Base-by-base conservation (phyloP, 2,113 vertebrate species). In the Prunella himalayana region DNA sequence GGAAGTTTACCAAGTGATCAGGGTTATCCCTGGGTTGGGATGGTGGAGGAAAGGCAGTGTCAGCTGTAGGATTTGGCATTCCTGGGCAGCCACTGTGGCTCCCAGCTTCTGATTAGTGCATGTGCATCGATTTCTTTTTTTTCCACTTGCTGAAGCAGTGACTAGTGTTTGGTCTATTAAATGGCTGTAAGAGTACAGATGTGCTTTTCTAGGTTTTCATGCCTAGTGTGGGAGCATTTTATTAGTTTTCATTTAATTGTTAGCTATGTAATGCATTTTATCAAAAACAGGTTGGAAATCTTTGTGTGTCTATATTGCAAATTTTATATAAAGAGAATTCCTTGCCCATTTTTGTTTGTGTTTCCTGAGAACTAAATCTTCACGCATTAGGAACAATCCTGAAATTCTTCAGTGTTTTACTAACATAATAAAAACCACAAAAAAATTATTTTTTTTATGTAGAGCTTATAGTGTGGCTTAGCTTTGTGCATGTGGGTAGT, bases 111-210 rank as follows among this genome's bases (percentile, higher is more conserved):
- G 1, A 9, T 57, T 15, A 50, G n/a, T 19, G 24, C 11, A 5
- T 0, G 12, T 1, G 1, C 18, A 16, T 7, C 8, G 3, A 35
- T 51, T 33, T 49, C 5, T 8, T 65, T 60, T 44, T 44, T 65
- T 93, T 83, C 65, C 42, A 35, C 57, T 95, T 75, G 24, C 44
- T 75, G 49, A 77, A 93, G 33, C 56, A 50, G 13, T 41, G 37
- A 33, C 18, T 11, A 35, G 56, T 81, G 39, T 80, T 79, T 70
- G 71, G n/a, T 54, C 51, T 88, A 5, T 37, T 31, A 60, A 66
- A 47, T 20, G 24, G 23, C 18, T 64, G 9, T 35, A 80, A 20
- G 47, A 42, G 11, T 45, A 28, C 0, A 0, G 30, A 15, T 28
- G 12, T 72, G 17, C 37, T 83, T 83, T 72, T 69, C 19, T n/a